A percentile compares a stretch with the other conserved stretches of the same genome.
Conservation (phyloP, 2,797 vertebrate genomes). For the Liasis olivaceus region DNA sequence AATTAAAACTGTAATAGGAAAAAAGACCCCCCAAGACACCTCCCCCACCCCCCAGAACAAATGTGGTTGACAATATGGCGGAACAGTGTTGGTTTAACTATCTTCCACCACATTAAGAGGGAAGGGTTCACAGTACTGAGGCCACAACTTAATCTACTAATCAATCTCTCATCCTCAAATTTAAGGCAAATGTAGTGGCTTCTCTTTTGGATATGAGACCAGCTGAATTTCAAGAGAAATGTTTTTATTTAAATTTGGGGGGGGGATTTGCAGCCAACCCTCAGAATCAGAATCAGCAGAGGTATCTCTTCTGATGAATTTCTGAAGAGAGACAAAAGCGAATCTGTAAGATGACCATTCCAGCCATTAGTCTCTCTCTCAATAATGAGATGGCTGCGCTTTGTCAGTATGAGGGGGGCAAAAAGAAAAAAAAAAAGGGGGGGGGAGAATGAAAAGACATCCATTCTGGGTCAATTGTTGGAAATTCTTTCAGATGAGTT, state of each 20-base stretch:
- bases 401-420: not conserved
- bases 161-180: no score
- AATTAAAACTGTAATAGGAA: no score
- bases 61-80: no score
- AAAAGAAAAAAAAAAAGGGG: not conserved
- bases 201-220: no score
- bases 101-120: no score
- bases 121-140: no score
- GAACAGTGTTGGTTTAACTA: no score
- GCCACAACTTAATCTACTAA: no score
- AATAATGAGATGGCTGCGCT: not conserved
- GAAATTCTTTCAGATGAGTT: conserved; percentile 72
- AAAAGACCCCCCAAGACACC: no score
- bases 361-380: not conserved
- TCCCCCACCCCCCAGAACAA: no score
- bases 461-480: conserved; percentile 69
- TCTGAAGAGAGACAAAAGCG: not conserved
- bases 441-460: conserved; percentile 36
- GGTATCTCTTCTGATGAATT: not conserved
- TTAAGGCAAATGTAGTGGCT: no score
- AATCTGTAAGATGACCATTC: not conserved
- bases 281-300: not conserved
- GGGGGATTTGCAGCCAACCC: not conserved
- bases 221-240: no score
- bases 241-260: not conserved